Percentiles rank a stretch among this genome's conserved stretches.
Evolutionary conservation across 1,140 invertebrate species (phyloP).

Genomic region (Belonocnema kinseyi): DNA sequence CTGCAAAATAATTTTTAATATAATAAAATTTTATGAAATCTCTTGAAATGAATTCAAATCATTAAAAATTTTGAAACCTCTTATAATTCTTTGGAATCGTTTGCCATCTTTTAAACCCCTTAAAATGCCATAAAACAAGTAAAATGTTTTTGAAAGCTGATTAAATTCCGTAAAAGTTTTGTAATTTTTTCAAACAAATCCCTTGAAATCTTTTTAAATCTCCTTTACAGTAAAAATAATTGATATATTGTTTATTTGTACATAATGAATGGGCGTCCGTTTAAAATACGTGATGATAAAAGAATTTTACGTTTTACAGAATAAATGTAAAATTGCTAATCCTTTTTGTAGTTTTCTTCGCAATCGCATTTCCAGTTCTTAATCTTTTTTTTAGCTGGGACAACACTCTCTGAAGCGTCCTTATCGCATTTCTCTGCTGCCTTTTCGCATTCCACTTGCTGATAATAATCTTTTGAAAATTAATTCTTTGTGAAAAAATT

Average conservation of each 20-base stretch:
- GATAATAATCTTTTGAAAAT: constrained; percentile 37
- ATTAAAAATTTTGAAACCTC: neutral
- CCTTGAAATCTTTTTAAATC: too few relatives aligned
- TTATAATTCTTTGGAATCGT: too few relatives aligned
- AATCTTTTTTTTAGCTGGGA: neutral
- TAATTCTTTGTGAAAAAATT: neutral
- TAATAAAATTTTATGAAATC: too few relatives aligned
- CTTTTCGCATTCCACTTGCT: constrained; percentile 32
- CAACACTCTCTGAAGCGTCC: constrained; percentile 17
- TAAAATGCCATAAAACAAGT: too few relatives aligned
- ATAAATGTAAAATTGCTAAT: neutral
- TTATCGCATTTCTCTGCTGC: constrained; percentile 16
- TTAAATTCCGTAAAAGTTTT: too few relatives aligned
- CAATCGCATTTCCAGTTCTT: constrained; percentile 6
- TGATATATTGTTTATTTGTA: too few relatives aligned
- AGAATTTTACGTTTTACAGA: neutral
- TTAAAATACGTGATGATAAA: neutral
- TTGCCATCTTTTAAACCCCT: too few relatives aligned
- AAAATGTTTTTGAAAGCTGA: too few relatives aligned
- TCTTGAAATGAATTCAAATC: neutral
- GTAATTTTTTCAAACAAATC: too few relatives aligned
- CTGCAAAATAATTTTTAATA: too few relatives aligned
- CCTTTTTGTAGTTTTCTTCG: neutral
- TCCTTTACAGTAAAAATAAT: too few relatives aligned
- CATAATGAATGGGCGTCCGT: too few relatives aligned